Evolutionary conservation across 2,113 vertebrate genomes (phyloP).

Genomic region (Porphyrio hochstetteri): DNA sequence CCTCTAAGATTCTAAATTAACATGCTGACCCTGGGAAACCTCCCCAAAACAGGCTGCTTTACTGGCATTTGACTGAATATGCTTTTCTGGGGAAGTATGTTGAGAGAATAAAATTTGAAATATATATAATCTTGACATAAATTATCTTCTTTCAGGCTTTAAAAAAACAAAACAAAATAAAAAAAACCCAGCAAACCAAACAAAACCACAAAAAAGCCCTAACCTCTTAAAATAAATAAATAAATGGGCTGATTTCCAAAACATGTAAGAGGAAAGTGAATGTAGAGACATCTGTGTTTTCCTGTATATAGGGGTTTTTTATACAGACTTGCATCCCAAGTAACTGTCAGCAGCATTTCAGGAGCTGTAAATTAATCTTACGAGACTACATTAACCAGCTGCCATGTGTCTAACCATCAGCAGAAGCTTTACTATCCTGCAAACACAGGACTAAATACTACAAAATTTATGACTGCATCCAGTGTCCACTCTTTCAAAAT

Average conservation of each 20-base stretch:
- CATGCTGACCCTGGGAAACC: neutral
- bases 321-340: neutral
- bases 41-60: neutral
- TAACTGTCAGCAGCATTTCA: neutral
- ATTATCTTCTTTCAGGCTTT: neutral
- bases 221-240: neutral
- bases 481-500: neutral
- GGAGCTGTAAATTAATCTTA: neutral
- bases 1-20: neutral
- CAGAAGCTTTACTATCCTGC: neutral
- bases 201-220: too few species aligned
- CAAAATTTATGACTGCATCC: neutral
- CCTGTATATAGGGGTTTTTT: too few species aligned
- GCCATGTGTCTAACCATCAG: neutral
- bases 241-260: neutral
- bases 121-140: neutral
- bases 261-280: neutral
- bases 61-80: neutral
- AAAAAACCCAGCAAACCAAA: too few species aligned
- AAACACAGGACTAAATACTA: neutral
- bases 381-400: neutral
- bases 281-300: neutral
- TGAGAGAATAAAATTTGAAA: neutral
- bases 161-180: too few species aligned
- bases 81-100: neutral